These are phyloP conservation scores for Callocephalon fimbriatum DNA, from an alignment of 2,113 vertebrate genomes.

Conservation along the genomic window DNA sequence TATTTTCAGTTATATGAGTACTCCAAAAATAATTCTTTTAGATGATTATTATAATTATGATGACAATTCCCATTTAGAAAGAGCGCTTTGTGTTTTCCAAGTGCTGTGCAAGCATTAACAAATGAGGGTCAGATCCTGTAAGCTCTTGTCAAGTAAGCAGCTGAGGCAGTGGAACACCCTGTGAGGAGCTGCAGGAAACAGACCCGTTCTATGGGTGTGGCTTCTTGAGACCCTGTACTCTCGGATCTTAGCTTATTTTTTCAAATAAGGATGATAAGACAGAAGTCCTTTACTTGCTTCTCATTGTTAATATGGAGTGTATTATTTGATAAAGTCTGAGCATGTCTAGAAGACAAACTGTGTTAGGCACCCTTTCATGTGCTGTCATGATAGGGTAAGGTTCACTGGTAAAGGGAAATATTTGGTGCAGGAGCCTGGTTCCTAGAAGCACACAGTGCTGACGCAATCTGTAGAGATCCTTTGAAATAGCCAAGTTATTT, in stretches of 20 bases:
- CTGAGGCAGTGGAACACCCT: not conserved
- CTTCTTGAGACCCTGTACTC: not conserved
- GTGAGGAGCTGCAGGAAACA: not conserved
- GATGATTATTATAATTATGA: not conserved
- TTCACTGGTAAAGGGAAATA: not conserved
- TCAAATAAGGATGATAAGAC: not conserved
- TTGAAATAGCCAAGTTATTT: not conserved
- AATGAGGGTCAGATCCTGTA: not conserved
- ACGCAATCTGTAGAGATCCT: not conserved
- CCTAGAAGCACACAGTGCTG: not conserved
- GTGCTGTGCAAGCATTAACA: not conserved
- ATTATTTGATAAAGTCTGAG: not conserved
- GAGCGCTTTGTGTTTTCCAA: not conserved
- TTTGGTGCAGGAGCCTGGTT: not conserved
- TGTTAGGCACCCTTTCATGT: not conserved
- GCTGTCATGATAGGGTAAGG: not conserved
- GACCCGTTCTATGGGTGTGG: not conserved
- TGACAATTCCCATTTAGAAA: not conserved
- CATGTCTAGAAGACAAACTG: not conserved
- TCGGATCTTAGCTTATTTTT: not conserved
- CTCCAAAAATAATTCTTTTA: not conserved
- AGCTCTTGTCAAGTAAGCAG: not conserved
- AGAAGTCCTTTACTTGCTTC: not conserved
- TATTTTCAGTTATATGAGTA: constrained; percentile 1
- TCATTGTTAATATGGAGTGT: not conserved